phyloP scores from a whole-genome alignment of 2,888 invertebrate species.

The Venustoraphidia nigricollis region DNA sequence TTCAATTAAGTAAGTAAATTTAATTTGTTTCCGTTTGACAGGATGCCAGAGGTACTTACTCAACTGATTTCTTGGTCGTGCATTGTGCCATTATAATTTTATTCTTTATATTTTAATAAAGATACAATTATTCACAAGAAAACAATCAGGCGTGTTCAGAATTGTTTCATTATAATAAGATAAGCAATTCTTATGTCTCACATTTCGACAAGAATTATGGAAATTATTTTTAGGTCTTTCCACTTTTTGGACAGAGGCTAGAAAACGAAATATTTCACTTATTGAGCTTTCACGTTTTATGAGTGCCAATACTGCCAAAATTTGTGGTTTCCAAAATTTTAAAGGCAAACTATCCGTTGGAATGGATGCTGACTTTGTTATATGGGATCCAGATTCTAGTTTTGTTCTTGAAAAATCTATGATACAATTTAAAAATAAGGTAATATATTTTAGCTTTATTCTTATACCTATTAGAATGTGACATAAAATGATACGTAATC shows the following conservation, averaged over 20 bases:
- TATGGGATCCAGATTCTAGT: constrained; percentile 49
- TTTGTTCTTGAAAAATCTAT: constrained; percentile 38
- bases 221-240: constrained; percentile 32
- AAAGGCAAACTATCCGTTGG: constrained; percentile 48
- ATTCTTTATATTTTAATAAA: too few relatives aligned
- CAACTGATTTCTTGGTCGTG: too few relatives aligned
- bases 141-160: too few relatives aligned
- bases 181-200: too few relatives aligned
- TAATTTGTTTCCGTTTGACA: too few relatives aligned
- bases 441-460: constrained; percentile 16
- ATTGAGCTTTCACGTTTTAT: constrained; percentile 40
- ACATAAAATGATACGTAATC: too few relatives aligned
- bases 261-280: constrained; percentile 34
- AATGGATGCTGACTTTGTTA: constrained; percentile 55
- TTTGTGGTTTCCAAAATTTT: constrained; percentile 40
- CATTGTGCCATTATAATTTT: too few relatives aligned
- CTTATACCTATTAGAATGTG: too few relatives aligned
- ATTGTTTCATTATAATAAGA: too few relatives aligned
- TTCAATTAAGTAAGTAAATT: constrained; percentile 43
- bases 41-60: too few relatives aligned
- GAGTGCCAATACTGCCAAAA: constrained; percentile 40
- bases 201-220: too few relatives aligned
- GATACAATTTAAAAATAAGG: constrained; percentile 53
- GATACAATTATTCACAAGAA: too few relatives aligned
- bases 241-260: constrained; percentile 50